These are phyloP conservation scores for Acholoe squamosa DNA, from an alignment of 2,888 invertebrate species.

Conservation along the genomic window DNA sequence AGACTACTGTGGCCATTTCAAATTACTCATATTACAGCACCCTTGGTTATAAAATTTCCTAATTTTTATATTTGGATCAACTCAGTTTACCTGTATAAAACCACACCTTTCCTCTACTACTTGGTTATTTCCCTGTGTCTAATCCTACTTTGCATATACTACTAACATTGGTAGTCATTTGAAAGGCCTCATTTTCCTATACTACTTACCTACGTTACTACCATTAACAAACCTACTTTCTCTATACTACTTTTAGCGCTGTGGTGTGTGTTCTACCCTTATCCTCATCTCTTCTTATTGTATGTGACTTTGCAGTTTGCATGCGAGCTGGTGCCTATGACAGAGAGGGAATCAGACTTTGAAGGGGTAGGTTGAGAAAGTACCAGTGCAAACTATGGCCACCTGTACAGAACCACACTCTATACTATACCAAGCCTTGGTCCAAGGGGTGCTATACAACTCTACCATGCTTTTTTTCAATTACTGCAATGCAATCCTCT, in stretches of 20 bases:
- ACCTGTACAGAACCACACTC: constrained; percentile 9
- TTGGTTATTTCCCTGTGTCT: not conserved
- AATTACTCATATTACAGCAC: no score
- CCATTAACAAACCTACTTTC: no score
- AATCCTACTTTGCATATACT: not conserved
- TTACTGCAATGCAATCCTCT: no score
- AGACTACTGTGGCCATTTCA: no score
- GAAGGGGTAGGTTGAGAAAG: constrained; percentile 29
- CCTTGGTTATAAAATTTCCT: no score
- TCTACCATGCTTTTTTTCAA: not conserved
- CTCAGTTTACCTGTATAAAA: no score
- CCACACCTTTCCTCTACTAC: not conserved
- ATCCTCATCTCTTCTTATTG: not conserved
- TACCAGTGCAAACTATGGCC: not conserved
- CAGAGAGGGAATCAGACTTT: not conserved
- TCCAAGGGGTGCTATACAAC: not conserved
- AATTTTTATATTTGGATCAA: no score
- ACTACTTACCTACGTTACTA: not conserved
- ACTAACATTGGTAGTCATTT: not conserved
- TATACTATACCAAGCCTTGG: not conserved
- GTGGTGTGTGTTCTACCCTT: not conserved
- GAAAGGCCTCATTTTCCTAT: not conserved
- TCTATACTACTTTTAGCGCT: no score
- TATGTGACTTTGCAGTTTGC: constrained; percentile 37
- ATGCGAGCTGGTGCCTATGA: constrained; percentile 33